A percentile compares a stretch with the other conserved stretches of the same genome.
Conservation (phyloP, 2,797 vertebrate genomes). For the Acestrorhynchus altus region DNA sequence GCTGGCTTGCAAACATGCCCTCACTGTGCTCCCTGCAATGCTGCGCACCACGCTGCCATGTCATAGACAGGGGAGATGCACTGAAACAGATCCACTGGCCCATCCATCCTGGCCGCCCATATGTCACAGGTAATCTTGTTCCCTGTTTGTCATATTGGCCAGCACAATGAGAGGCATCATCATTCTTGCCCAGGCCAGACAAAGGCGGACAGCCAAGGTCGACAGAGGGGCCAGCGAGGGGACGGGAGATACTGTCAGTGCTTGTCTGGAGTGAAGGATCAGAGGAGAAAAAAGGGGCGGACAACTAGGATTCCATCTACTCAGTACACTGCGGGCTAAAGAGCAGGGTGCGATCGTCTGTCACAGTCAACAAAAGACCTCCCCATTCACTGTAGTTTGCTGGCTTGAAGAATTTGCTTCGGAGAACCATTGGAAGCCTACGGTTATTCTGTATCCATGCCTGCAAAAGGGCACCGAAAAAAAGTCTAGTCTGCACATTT, state of each 20-base stretch:
- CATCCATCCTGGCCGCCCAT: conserved; percentile 56
- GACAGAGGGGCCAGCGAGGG: conserved; percentile 42
- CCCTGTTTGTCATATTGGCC: conserved; percentile 63
- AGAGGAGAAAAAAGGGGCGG: conserved; percentile 26
- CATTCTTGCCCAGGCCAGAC: conserved; percentile 51
- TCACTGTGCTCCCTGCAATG: conserved; percentile 42
- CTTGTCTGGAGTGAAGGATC: conserved; percentile 45
- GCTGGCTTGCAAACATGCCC: conserved; percentile 52
- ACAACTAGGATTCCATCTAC: conserved; percentile 28
- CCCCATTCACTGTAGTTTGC: neutral
- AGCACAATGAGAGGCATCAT: conserved; percentile 60
- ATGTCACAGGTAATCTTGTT: conserved; percentile 64
- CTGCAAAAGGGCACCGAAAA: no score
- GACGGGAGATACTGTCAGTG: conserved; percentile 52
- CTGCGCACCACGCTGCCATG: conserved; percentile 16
- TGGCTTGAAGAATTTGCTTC: conserved; percentile 9
- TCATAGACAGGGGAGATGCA: conserved; percentile 27
- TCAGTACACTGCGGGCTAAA: conserved; percentile 7
- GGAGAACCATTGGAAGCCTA: neutral
- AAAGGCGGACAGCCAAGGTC: conserved; percentile 60
- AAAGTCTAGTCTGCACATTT: neutral
- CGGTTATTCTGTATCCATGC: neutral
- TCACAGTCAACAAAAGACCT: neutral
- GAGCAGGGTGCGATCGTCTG: neutral
- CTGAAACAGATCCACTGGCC: conserved; percentile 50